These are phyloP conservation scores for Mimas tiliae DNA, from an alignment of 2,888 invertebrate species.

Conservation along the genomic window DNA sequence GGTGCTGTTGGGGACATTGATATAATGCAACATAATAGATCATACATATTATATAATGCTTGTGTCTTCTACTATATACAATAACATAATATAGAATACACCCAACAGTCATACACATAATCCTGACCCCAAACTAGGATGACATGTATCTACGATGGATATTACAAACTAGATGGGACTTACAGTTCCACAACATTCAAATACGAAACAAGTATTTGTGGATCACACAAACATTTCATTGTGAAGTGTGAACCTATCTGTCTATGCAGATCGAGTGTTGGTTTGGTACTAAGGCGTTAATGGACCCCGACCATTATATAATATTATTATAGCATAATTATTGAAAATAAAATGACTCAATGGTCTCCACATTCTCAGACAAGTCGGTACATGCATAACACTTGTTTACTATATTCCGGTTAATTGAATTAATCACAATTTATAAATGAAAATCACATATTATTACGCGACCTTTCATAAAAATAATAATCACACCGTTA, in stretches of 20 bases:
- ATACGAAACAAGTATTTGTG: no score
- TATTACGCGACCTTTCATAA: slow-evolving; percentile 16
- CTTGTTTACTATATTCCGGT: slow-evolving; percentile 20
- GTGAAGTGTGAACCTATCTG: neutral
- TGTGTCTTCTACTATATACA: no score
- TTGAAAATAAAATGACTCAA: neutral
- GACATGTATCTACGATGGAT: no score
- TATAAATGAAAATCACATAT: slow-evolving; percentile 14
- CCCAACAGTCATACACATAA: no score
- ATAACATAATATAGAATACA: no score
- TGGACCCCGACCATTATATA: neutral
- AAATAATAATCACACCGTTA: slow-evolving; percentile 30
- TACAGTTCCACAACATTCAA: no score
- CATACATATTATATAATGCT: no score
- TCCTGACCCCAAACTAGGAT: no score
- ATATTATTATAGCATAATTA: neutral
- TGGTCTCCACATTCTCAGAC: slow-evolving; percentile 24
- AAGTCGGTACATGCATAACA: slow-evolving; percentile 26
- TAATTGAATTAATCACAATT: slow-evolving; percentile 11
- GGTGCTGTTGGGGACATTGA: no score
- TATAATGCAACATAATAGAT: no score
- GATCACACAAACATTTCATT: no score
- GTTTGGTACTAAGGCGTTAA: neutral
- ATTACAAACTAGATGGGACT: no score
- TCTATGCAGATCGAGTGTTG: neutral